These are phyloP conservation scores for Desoria tigrina DNA, from an alignment of 2,888 invertebrate species.

Conservation along the genomic window DNA sequence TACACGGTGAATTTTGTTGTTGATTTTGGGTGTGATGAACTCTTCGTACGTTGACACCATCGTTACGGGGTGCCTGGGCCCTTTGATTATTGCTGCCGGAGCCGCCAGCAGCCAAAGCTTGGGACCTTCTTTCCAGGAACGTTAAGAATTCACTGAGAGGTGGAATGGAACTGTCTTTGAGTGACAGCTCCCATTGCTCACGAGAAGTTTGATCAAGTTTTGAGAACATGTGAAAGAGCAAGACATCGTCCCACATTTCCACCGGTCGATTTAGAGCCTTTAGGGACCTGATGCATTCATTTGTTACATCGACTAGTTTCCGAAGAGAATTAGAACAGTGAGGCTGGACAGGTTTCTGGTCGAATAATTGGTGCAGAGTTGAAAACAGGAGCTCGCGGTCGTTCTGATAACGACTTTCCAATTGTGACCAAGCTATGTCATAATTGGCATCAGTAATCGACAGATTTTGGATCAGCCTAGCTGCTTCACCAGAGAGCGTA, in stretches of 20 bases:
- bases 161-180: slow-evolving; percentile 21
- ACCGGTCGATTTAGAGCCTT: slow-evolving; percentile 5
- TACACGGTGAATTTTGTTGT: not conserved
- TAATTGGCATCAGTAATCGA: slow-evolving; percentile 34
- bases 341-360: not conserved
- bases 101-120: slow-evolving; percentile 23
- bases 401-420: slow-evolving; percentile 31
- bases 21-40: not conserved
- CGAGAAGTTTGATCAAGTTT: slow-evolving; percentile 25
- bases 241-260: slow-evolving; percentile 12
- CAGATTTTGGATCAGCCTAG: slow-evolving; percentile 20
- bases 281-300: slow-evolving; percentile 24
- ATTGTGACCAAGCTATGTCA: slow-evolving; percentile 27
- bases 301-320: slow-evolving; percentile 27
- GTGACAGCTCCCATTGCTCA: slow-evolving; percentile 25
- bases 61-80: no score
- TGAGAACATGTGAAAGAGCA: slow-evolving; percentile 15
- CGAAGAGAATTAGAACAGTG: slow-evolving; percentile 21
- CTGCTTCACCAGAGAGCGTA: slow-evolving; percentile 30
- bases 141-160: not conserved
- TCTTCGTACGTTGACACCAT: no score
- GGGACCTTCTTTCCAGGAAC: slow-evolving; percentile 24
- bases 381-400: slow-evolving; percentile 29
- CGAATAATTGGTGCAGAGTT: slow-evolving; percentile 15
- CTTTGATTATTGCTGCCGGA: no score